Evolutionary conservation across 1,140 invertebrate genomes (phyloP), one percentile per base, ranked within the genome.

Genomic region (Drosophila burlai): DNA sequence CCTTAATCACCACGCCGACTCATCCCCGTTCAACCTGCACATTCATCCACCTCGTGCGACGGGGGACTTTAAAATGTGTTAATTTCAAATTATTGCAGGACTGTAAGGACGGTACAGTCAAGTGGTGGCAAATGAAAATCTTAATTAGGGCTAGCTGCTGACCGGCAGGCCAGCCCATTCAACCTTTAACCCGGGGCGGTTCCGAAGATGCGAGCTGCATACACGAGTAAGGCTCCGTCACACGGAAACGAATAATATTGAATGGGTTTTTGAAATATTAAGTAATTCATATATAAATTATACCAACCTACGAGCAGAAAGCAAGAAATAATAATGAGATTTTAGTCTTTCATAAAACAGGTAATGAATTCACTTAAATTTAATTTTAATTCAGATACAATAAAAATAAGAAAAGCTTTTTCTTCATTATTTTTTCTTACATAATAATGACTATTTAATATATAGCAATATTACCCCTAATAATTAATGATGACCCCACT

Each of bases 1-100:
- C 63, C 82, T 77, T 86, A 87, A 91, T 91, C 77, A 89, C 78
- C 63, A 54, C 81, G 45, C 67, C 71, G 26, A 21, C 63, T 18
- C 58, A 66, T 63, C 29, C 63, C 50, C 54, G 46, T 18, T 60
- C 40, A 26, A 26, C 54, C 21, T 57, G 54, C 54, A 40, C 75
- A 58, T 66, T 74, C 71, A 74, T 73, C 71, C 71, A 74, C 71
- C 54, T 50, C 66, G 64, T 26, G 21, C 52, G 45, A 11, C 36
- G 68, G 60, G 68, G 31, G 65, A 55, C 60, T 74, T 74, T 80
- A 74, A 80, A 80, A 80, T 80, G 68, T 74, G 76, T 80, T 80
- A 80, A 80, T 80, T 80, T 80, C 72, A 63, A 79, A 61, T 65
- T 66, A 73, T 36, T 50, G 71, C 55, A 54, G 58, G 57, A 65